Percentiles rank a stretch among this genome's conserved stretches.
phyloP scores from a whole-genome alignment of 1,140 invertebrate species.

The Drosophila sucinea region DNA sequence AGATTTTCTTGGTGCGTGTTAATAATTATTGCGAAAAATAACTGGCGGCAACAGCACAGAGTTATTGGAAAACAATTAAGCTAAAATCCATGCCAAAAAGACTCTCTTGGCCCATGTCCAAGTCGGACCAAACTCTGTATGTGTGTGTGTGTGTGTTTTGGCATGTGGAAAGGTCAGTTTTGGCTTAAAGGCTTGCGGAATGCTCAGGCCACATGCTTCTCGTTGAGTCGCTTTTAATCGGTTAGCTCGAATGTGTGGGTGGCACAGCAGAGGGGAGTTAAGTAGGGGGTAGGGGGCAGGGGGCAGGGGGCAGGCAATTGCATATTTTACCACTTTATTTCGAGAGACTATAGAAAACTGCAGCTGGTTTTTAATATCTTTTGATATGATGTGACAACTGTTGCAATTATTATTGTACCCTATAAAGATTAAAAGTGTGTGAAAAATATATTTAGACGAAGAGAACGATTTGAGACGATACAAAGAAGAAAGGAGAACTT shows the following conservation, averaged over 20 bases:
- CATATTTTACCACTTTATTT: constrained; percentile 20
- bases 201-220: constrained; percentile 43
- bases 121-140: constrained; percentile 14
- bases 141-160: constrained; percentile 18
- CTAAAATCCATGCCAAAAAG: constrained; percentile 38
- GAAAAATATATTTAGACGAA: too few species aligned
- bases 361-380: constrained; percentile 52
- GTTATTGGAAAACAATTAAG: constrained; percentile 70
- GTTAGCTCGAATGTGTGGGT: constrained; percentile 31
- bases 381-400: constrained; percentile 41
- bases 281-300: background rate
- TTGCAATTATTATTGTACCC: constrained; percentile 43
- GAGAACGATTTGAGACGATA: too few species aligned
- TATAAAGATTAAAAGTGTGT: background rate
- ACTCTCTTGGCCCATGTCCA: constrained; percentile 39
- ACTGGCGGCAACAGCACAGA: constrained; percentile 33
- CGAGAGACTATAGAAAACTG: constrained; percentile 35
- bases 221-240: constrained; percentile 67
- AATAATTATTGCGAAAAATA: constrained; percentile 42
- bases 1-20: background rate
- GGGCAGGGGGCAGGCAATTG: constrained; percentile 2
- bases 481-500: too few species aligned
- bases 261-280: constrained; percentile 18
- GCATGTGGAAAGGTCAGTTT: constrained; percentile 72
- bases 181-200: constrained; percentile 69